phyloP scores from a whole-genome alignment of 23 tunicate species.

The Halocynthia aurantium region DNA sequence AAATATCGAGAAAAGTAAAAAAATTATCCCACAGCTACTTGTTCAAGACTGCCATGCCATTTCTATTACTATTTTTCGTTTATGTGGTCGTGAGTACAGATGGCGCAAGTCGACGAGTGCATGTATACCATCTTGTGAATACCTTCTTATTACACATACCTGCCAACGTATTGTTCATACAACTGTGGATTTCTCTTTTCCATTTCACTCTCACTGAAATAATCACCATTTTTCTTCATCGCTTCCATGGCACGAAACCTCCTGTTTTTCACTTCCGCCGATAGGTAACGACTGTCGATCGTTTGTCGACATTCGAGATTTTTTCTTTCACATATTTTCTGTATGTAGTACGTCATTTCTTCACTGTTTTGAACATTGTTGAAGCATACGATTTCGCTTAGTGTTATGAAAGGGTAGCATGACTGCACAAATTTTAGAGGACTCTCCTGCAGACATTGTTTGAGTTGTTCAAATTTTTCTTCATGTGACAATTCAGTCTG shows the following conservation, averaged over 20 bases:
- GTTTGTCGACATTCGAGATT: background rate
- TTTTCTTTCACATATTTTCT: slow-evolving; percentile 11
- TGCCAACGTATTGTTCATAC: slow-evolving; percentile 18
- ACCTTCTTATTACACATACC: background rate
- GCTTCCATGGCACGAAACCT: slow-evolving; percentile 6
- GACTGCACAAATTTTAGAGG: background rate
- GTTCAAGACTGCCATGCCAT: background rate
- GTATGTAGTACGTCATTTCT: slow-evolving; percentile 8
- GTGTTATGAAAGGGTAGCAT: background rate
- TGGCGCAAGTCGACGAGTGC: no score
- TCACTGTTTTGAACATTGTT: slow-evolving; percentile 1
- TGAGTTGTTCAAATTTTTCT: slow-evolving; percentile 10
- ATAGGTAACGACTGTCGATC: background rate
- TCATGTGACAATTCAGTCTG: background rate
- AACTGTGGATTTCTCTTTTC: slow-evolving; percentile 3
- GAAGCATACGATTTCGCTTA: slow-evolving; percentile 10
- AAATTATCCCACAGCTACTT: background rate
- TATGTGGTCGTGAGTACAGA: no score
- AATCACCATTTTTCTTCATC: slow-evolving; percentile 12
- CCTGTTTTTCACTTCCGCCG: slow-evolving; percentile 14
- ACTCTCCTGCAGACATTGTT: background rate
- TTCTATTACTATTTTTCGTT: no score
- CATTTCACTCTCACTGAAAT: slow-evolving; percentile 17
- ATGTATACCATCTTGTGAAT: no score
- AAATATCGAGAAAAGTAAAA: background rate